phyloP scores from a whole-genome alignment of 2,888 invertebrate genomes.

The Hypomecis punctinalis region DNA sequence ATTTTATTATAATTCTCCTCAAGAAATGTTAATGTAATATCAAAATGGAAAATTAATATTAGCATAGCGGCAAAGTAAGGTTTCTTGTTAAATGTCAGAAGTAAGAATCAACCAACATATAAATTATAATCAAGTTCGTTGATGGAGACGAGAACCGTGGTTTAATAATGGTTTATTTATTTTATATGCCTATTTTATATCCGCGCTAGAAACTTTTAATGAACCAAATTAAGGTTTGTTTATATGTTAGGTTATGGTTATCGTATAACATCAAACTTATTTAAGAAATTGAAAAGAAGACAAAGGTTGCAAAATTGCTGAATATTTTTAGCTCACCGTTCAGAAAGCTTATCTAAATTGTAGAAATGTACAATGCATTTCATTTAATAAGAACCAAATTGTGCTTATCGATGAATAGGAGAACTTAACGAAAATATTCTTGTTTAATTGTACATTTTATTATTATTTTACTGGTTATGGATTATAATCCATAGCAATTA shows the following conservation, averaged over 20 bases:
- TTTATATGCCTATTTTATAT: constrained; percentile 2
- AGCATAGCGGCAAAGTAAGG: constrained; percentile 23
- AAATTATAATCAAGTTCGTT: constrained; percentile 26
- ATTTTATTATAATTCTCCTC: constrained; percentile 12
- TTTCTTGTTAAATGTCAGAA: constrained; percentile 32
- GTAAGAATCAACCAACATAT: constrained; percentile 26
- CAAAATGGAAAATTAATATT: constrained; percentile 22
- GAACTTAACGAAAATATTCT: no score
- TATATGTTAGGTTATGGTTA: not conserved
- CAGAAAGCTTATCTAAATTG: no score
- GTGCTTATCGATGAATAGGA: no score
- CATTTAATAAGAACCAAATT: no score
- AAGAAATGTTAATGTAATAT: constrained; percentile 17
- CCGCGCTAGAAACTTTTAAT: constrained; percentile 4
- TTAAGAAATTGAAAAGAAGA: no score
- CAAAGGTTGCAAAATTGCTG: no score
- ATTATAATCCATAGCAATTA: no score
- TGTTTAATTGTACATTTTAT: no score
- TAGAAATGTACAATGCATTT: no score
- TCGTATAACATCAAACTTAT: no score
- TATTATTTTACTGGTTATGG: no score
- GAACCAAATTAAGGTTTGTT: not conserved
- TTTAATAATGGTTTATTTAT: constrained; percentile 15
- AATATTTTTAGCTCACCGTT: no score
- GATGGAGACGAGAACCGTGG: constrained; percentile 5